Conservation (phyloP, 2,888 invertebrate species). For the Opisthograptis luteolata region DNA sequence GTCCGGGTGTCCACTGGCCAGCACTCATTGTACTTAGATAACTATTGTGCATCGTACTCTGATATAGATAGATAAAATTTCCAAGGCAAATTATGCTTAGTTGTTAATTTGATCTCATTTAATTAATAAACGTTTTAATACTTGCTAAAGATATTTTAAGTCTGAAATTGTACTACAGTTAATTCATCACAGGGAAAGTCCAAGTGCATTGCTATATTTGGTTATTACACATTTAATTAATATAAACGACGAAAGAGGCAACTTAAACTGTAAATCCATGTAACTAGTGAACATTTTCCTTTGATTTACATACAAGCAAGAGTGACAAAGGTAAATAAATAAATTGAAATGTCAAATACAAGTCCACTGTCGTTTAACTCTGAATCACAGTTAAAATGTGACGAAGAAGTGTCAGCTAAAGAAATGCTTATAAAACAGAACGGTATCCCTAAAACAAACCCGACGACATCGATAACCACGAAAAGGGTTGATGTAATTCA, state of each 20-base stretch:
- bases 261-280: no score
- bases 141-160: no score
- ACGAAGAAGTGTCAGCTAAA: slow-evolving; percentile 14
- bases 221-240: background rate
- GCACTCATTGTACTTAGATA: no score
- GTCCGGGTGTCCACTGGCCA: slow-evolving; percentile 7
- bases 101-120: slow-evolving; percentile 21
- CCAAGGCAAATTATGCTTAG: no score
- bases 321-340: background rate
- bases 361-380: slow-evolving; percentile 1
- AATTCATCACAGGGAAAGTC: slow-evolving; percentile 4
- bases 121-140: no score
- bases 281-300: no score
- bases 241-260: no score
- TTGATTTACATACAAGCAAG: no score
- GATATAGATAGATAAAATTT: slow-evolving; percentile 11
- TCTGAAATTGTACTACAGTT: no score
- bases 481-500: slow-evolving; percentile 30
- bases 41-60: slow-evolving; percentile 11
- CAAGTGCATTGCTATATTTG: background rate
- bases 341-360: slow-evolving; percentile 13
- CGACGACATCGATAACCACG: slow-evolving; percentile 7
- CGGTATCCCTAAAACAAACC: slow-evolving; percentile 11
- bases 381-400: slow-evolving; percentile 10
- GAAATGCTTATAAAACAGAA: slow-evolving; percentile 17